Evolutionary conservation across 1,140 invertebrate species (phyloP).

Genomic region (Anagrus nilaparvatae): DNA sequence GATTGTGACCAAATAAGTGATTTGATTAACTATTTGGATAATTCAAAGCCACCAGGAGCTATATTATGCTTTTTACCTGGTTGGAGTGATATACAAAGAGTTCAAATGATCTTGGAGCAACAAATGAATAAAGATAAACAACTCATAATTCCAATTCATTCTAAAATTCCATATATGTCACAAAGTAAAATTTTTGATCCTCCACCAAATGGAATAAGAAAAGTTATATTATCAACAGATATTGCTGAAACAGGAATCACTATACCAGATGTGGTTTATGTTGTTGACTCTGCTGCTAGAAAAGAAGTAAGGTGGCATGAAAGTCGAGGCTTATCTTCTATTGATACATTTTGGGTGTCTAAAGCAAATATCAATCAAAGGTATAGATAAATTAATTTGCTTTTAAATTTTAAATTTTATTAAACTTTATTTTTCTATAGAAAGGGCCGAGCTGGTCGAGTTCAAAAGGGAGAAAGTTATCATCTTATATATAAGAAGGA

Average conservation of each 20-base stretch:
- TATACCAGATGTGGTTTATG: constrained; percentile 85
- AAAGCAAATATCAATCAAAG: constrained; percentile 55
- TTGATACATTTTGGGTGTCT: constrained; percentile 43
- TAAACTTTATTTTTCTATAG: constrained; percentile 22
- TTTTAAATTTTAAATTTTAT: not conserved
- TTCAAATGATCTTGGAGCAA: constrained; percentile 15
- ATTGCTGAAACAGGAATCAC: constrained; percentile 97
- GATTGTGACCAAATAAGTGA: constrained; percentile 22
- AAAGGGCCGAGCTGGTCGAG: constrained; percentile 57
- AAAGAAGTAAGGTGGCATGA: constrained; percentile 32
- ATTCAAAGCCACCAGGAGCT: constrained; percentile 41
- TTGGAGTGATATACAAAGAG: constrained; percentile 43
- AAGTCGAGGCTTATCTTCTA: constrained; percentile 17
- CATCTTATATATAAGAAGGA: constrained; percentile 55
- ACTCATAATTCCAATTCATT: constrained; percentile 56
- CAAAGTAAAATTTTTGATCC: constrained; percentile 59
- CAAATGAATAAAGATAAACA: constrained; percentile 6
- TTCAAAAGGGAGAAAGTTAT: constrained; percentile 66
- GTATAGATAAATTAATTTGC: too few species aligned
- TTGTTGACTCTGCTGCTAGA: constrained; percentile 31
- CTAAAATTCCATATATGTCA: constrained; percentile 55
- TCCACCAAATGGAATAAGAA: constrained; percentile 49
- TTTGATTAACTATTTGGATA: constrained; percentile 35
- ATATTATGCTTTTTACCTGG: constrained; percentile 59
- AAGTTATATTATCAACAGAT: constrained; percentile 90